These are phyloP conservation scores for Ciconia maguari DNA, from an alignment of 2,113 vertebrate genomes.

Conservation along the genomic window DNA sequence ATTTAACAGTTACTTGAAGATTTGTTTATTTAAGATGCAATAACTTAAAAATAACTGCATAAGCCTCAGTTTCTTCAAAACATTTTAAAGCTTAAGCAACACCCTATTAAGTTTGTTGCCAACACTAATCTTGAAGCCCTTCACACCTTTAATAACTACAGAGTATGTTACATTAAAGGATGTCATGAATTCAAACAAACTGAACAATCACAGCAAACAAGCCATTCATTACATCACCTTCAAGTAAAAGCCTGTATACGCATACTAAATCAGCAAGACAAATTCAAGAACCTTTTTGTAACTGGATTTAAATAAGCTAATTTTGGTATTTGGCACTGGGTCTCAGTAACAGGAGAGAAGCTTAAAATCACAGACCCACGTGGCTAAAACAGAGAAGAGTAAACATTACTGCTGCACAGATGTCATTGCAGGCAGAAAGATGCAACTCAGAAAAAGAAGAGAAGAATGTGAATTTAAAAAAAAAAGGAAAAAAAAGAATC, in stretches of 20 bases:
- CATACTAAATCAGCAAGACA: neutral
- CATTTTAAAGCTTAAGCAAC: neutral
- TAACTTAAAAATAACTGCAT: slow-evolving; percentile 27
- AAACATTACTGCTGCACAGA: neutral
- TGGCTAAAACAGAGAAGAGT: neutral
- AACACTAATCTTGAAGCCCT: neutral
- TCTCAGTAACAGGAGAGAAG: neutral
- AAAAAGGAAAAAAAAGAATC: neutral
- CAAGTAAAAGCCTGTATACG: neutral
- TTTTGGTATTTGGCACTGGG: neutral
- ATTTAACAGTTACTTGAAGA: slow-evolving; percentile 44
- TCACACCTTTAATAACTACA: neutral
- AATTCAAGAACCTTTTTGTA: slow-evolving; percentile 19
- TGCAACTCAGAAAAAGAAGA: neutral
- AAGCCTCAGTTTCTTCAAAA: neutral
- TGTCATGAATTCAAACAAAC: neutral
- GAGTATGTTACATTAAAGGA: neutral
- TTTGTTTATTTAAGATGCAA: slow-evolving; percentile 48
- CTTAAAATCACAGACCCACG: neutral
- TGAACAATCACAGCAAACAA: neutral
- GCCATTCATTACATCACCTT: neutral
- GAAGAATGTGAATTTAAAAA: neutral
- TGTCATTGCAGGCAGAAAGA: neutral
- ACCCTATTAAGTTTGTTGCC: neutral
- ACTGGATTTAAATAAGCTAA: slow-evolving; percentile 53